Conservation (phyloP, 64 coral and sea anemone genomes). For the Porites lutea region DNA sequence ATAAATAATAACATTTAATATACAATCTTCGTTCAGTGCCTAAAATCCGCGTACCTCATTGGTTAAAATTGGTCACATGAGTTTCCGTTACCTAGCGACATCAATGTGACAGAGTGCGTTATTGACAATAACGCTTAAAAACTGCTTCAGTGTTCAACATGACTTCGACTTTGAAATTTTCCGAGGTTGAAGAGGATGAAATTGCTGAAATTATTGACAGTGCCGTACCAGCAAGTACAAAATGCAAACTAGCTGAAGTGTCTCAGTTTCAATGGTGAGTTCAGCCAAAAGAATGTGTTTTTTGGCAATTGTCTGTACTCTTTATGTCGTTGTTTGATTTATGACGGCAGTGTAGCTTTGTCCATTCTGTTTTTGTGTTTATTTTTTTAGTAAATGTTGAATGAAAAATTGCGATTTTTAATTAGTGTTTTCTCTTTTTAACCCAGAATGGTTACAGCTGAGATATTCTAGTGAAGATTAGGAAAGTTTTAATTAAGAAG, state of each 20-base stretch:
- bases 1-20: conserved; percentile 9
- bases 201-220: conserved; percentile 24
- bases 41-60: conserved; percentile 48
- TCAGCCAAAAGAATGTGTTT: neutral
- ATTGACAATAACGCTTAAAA: conserved; percentile 59
- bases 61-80: conserved; percentile 46
- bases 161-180: conserved; percentile 55
- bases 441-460: conserved; percentile 35
- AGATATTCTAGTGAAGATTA: conserved; percentile 29
- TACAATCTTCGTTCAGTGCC: conserved; percentile 41
- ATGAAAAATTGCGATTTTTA: neutral
- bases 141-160: conserved; percentile 64
- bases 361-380: neutral
- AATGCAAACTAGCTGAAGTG: conserved; percentile 7
- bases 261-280: conserved; percentile 32
- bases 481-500: conserved; percentile 33
- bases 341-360: neutral
- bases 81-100: conserved; percentile 58
- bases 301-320: neutral
- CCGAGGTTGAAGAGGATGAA: conserved; percentile 38
- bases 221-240: conserved; percentile 9
- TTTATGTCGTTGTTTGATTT: neutral
- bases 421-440: neutral
- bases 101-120: conserved; percentile 38
- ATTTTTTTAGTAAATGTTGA: neutral